Evolutionary conservation across 2,113 vertebrate species (phyloP), one percentile per base, ranked within the genome.

Genomic region (Columba janthina): DNA sequence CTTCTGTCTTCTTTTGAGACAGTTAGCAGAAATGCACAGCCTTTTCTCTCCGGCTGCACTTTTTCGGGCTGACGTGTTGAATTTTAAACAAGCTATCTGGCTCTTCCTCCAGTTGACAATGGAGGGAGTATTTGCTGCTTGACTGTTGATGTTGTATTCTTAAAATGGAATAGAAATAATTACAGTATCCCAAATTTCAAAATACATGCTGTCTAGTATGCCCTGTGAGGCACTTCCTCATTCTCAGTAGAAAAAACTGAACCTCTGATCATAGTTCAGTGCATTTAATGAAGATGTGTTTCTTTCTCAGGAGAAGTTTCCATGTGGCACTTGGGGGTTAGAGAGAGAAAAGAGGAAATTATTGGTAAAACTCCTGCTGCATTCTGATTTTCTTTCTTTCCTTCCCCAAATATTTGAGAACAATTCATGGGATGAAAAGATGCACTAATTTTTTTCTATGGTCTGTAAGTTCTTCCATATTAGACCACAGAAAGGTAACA

Each of bases 91-190:
- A 76, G 74, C 24, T 69, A 3, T 60, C 50, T 25, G 21, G 6
- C 58, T 93, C 26, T 94, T 67, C 44, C 50, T 85, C 44, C 50
- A 40, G 9, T 72, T 70, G 31, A 31, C 58, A 4, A 4, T 28
- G 38, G 12, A 85, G 70, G 34, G 26, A 72, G 38, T 22, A 12
- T 89, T 85, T 93, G 66, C 85, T 82, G 34, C 71, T 91, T 72
- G 53, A 60, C 65, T 87, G 5, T 50, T 75, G 70, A 88, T 36
- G 80, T 34, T 50, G 21, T 88, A 14, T 24, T 53, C 48, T 82
- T 79, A 69, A 79, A 91, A 82, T 24, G 58, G 50, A 85, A 60
- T 24, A 87, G 66, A 80, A 84, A 31, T 91, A 95, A 93, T 79
- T 57, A 29, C 15, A 42, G 26, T 79, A 69, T 87, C 58, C n/a